Evolutionary conservation across 2,888 invertebrate species (phyloP), one percentile per base, ranked within the genome.

Genomic region (Orthonychiurus folsomi): DNA sequence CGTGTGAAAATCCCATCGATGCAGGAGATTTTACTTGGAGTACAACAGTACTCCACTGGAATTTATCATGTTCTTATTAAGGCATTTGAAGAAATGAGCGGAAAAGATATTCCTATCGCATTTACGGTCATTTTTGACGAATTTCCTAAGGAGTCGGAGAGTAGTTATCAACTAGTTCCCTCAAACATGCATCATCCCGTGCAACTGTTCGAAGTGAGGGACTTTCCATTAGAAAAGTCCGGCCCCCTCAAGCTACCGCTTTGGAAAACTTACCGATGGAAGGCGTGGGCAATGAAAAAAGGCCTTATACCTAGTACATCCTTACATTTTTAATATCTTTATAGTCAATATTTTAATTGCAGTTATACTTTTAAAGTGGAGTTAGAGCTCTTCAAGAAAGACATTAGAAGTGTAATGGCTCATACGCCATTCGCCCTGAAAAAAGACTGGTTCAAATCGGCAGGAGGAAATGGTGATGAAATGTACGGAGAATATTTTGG

Each of bases 231-330:
- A 18, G 47, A 9, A 1, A 12, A 59, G 61, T 23, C 25, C 18
- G 27, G 62, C 37, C 12, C 56, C 52, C 1, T 50, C 20, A 15
- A 27, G 20, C 67, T 66, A 1, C 70, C 70, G n/a, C 56, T 66
- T 0, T 70, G 70, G 70, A 70, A 70, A 54, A 61, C 65, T n/a
- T 70, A 61, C 53, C 57, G 70, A 9, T 70, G 70, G 70, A 70
- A 70, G 57, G 61, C 60, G 3, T 70, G 70, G 70, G 70, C 70
- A 3, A 64, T 68, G 65, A 65, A 63, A 37, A 68, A 70, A 48
- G 70, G 70, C 2, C 15, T 68, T 1, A 66, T 69, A 58, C 66
- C 69, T 26, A 59, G 62, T 37, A 37, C 15, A 15, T 37, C 5
- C 15, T 9, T 37, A 37, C 37, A 37, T 9, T 9, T 9, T 37